Conservation (phyloP, 53 echinoderm and acorn worm genomes). For the Astropecten irregularis region DNA sequence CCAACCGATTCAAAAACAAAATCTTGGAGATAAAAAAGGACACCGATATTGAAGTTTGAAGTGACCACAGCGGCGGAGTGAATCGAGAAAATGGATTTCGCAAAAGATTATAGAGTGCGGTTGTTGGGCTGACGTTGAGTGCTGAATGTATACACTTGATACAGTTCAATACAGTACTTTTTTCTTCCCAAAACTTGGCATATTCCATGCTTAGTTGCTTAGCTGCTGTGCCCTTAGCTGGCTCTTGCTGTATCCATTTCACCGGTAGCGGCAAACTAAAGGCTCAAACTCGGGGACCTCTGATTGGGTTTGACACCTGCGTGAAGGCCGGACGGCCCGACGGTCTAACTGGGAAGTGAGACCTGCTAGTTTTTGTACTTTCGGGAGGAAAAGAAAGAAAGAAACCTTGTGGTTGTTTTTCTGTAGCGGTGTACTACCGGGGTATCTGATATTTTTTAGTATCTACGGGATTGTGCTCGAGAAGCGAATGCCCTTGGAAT, state of each 20-base stretch:
- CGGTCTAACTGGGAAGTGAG: neutral
- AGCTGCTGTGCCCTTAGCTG: neutral
- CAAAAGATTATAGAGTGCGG: neutral
- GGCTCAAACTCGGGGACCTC: neutral
- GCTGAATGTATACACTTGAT: no score
- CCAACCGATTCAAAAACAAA: no score
- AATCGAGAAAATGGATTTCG: neutral
- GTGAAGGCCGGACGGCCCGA: conserved; percentile 8
- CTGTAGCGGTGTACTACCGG: no score
- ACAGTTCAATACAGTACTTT: no score
- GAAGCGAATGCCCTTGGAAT: conserved; percentile 34
- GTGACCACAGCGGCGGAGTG: neutral
- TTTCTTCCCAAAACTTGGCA: neutral
- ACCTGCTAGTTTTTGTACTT: neutral
- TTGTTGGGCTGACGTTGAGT: neutral
- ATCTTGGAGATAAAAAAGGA: neutral
- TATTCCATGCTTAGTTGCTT: neutral
- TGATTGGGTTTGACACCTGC: conserved; percentile 34
- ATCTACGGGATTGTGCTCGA: no score
- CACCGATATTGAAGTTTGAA: neutral
- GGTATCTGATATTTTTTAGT: neutral
- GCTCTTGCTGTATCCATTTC: conserved; percentile 13
- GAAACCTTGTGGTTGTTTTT: no score
- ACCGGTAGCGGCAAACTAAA: conserved; percentile 9
- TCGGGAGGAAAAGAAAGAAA: no score